phyloP scores from a whole-genome alignment of 1,140 invertebrate species.

The Olivierus martensii region DNA sequence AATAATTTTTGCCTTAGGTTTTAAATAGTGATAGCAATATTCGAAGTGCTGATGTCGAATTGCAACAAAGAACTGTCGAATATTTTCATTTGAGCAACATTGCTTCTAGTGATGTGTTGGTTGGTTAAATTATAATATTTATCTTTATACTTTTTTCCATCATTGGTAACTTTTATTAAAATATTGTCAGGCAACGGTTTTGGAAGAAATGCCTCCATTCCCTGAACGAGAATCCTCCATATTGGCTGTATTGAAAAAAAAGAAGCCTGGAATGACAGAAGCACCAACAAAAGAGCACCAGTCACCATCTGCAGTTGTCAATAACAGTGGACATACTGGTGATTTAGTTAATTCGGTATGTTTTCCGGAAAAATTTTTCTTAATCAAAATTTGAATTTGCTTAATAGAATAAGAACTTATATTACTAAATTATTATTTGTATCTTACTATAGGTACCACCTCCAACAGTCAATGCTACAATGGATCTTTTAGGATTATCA shows the following conservation, averaged over 20 bases:
- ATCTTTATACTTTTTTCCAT: too few relatives aligned
- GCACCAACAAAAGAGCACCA: slow-evolving; percentile 14
- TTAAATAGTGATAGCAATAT: slow-evolving; percentile 92
- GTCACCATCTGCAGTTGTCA: neutral
- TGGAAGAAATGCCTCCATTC: slow-evolving; percentile 99
- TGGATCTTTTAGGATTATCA: slow-evolving; percentile 69
- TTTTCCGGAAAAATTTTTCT: too few relatives aligned
- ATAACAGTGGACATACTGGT: too few relatives aligned
- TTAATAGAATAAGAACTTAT: neutral
- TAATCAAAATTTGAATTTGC: too few relatives aligned
- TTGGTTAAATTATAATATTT: slow-evolving; percentile 27
- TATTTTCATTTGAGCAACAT: slow-evolving; percentile 94
- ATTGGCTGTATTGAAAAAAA: slow-evolving; percentile 84
- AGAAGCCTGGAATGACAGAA: slow-evolving; percentile 56
- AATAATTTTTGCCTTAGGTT: slow-evolving; percentile 32
- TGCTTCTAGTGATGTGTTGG: slow-evolving; percentile 89
- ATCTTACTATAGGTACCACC: neutral
- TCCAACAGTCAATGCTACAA: slow-evolving; percentile 36
- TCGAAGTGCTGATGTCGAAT: slow-evolving; percentile 90
- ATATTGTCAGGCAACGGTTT: slow-evolving; percentile 82
- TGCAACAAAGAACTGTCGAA: slow-evolving; percentile 96
- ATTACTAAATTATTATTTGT: too few relatives aligned
- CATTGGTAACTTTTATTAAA: too few relatives aligned
- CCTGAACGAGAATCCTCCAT: slow-evolving; percentile 97
- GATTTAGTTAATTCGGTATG: too few relatives aligned